phyloP scores from a whole-genome alignment of 2,113 vertebrate genomes.

The Chauna torquata region DNA sequence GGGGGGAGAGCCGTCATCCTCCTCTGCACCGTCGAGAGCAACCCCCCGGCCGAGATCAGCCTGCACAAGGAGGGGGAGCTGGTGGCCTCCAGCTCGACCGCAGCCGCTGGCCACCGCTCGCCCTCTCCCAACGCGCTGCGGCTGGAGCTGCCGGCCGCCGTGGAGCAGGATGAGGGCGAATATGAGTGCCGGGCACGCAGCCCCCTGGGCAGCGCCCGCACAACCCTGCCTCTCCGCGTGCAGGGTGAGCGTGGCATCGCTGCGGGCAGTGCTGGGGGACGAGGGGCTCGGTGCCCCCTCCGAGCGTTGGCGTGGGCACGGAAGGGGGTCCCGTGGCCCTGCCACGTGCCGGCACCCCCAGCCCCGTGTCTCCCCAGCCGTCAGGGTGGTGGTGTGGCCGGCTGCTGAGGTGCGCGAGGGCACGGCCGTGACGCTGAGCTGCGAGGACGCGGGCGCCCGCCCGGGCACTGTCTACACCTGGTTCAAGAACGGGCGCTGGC shows the following conservation, averaged over 20 bases:
- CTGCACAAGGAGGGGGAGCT: constrained; percentile 30
- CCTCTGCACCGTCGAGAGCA: constrained; percentile 72
- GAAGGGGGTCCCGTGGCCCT: not conserved
- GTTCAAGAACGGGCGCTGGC: constrained; percentile 74
- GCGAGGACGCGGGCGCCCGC: not conserved
- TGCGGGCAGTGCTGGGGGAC: rapidly evolving
- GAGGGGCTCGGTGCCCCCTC: not conserved
- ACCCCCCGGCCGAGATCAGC: constrained; percentile 39
- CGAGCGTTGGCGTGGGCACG: rapidly evolving
- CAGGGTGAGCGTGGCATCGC: constrained; percentile 32
- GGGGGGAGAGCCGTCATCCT: constrained; percentile 50
- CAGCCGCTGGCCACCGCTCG: rapidly evolving
- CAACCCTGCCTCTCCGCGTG: constrained; percentile 22
- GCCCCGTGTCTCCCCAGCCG: not conserved
- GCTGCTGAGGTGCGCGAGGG: constrained; percentile 60
- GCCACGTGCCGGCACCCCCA: too few relatives aligned
- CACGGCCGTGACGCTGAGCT: constrained; percentile 46
- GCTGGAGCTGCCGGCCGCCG: constrained; percentile 57
- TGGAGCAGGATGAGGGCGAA: constrained; percentile 33
- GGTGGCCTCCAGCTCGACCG: not conserved
- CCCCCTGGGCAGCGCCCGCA: not conserved
- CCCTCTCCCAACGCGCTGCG: constrained; percentile 54
- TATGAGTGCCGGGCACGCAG: constrained; percentile 68
- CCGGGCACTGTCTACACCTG: constrained; percentile 46
- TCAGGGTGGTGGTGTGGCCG: constrained; percentile 51